A percentile compares a stretch with the other conserved stretches of the same genome.
These are phyloP conservation scores for Cyanistes caeruleus DNA, from an alignment of 2,113 vertebrate species.

Conservation along the genomic window DNA sequence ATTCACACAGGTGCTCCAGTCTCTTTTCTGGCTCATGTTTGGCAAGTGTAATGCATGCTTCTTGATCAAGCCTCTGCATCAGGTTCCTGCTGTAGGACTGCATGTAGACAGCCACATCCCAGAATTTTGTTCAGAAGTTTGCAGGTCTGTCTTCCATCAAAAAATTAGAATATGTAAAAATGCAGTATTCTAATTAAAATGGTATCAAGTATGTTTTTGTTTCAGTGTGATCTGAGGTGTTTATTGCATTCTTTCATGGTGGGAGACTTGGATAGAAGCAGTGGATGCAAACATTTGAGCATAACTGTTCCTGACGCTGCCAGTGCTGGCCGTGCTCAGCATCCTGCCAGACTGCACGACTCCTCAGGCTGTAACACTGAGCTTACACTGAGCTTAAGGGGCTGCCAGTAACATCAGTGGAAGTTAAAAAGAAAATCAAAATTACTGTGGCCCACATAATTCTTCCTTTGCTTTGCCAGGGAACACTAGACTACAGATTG, in stretches of 20 bases:
- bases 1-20: neutral
- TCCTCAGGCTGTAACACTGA: neutral
- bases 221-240: neutral
- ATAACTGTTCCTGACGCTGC: neutral
- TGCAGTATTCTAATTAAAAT: neutral
- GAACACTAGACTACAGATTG: neutral
- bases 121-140: neutral
- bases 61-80: neutral
- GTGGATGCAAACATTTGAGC: neutral
- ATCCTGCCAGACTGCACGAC: neutral
- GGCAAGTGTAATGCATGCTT: accelerated
- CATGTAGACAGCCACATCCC: neutral
- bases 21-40: neutral
- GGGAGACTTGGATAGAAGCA: neutral
- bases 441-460: neutral
- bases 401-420: neutral
- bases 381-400: neutral
- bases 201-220: neutral
- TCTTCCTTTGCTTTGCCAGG: neutral
- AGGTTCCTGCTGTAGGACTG: neutral
- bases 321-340: accelerated
- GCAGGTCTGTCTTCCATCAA: neutral
- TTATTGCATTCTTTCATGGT: neutral
- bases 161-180: neutral
- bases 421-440: neutral